These are phyloP conservation scores for Acrocephalus arundinaceus DNA, from an alignment of 2,113 vertebrate genomes.

Conservation along the genomic window DNA sequence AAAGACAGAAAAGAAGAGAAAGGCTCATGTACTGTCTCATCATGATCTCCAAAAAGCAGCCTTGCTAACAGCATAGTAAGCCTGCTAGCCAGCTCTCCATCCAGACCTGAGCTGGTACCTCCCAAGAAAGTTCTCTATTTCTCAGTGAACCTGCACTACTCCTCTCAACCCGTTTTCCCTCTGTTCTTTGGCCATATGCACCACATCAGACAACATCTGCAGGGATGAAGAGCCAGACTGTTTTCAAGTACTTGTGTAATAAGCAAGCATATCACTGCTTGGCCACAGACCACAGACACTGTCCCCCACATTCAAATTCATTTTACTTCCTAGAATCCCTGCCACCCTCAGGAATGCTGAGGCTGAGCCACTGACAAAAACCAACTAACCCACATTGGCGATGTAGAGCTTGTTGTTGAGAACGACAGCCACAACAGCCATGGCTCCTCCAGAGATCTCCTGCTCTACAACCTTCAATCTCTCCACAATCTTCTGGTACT, in stretches of 20 bases:
- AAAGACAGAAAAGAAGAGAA: conserved; percentile 34
- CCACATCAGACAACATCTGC: neutral
- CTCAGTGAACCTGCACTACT: neutral
- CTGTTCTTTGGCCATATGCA: neutral
- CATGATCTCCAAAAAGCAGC: neutral
- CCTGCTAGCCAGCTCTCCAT: neutral
- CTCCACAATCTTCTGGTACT: conserved; percentile 92
- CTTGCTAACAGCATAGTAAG: neutral
- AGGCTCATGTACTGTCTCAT: neutral
- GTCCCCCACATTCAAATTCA: neutral
- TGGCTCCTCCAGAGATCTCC: conserved; percentile 93
- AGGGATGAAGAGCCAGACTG: neutral
- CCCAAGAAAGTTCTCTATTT: neutral
- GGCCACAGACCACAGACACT: neutral
- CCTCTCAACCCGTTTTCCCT: neutral
- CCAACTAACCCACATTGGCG: conserved; percentile 89
- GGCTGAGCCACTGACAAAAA: neutral
- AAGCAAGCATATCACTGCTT: neutral
- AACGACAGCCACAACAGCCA: conserved; percentile 90
- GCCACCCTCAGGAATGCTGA: neutral
- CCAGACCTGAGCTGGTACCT: neutral
- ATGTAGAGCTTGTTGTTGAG: conserved; percentile 94
- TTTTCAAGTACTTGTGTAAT: neutral
- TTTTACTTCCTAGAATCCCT: neutral
- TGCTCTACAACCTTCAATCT: conserved; percentile 87